Evolutionary conservation across 2,797 vertebrate species (phyloP), one percentile per base, ranked within the genome.

Genomic region (Luscinia megarhynchos): DNA sequence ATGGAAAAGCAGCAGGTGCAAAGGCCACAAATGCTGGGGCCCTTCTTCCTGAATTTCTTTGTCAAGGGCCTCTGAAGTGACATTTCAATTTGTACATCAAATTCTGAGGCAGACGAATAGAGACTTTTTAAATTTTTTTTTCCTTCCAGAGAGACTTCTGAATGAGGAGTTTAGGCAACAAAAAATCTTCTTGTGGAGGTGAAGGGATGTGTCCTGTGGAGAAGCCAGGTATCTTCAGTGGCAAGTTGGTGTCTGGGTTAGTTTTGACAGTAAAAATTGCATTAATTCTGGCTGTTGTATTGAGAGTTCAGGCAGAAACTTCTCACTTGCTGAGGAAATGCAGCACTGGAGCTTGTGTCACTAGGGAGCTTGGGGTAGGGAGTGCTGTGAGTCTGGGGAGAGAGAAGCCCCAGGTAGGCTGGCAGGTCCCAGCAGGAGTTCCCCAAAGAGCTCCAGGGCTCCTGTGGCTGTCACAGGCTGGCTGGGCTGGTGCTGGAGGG

Each of bases 1-100:
- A 90, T 94, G 95, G 92, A 81, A 87, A 87, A 94, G 58, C 91
- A 96, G 96, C 96, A 97, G 97, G 76, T 6, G 8, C 58, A 66
- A 70, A 84, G 78, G 67, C 86, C 89, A 82, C 87, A 95, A 23
- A 62, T 94, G 95, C 73, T 95, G 90, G 81, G 85, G 87, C 81
- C 78, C 91, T 80, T 89, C 69, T 69, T 92, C 81, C 92, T 94
- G 77, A 83, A 95, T 50, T 40, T 72, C 53, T 82, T 86, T 94
- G 76, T 83, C 63, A 82, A 79, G 27, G 57, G 36, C 53, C 43
- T 67, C 82, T 75, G 89, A 76, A 95, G 53, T 85, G 82, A 89
- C 83, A 70, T 69, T 78, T 94, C 80, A 69, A 17, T 83, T 73
- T 78, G 10, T n/a, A 53, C 40, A 24, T 75, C 10, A 11, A 29